Base-by-base conservation (phyloP, 2,113 vertebrate species). In the Chinchilla lanigera region DNA sequence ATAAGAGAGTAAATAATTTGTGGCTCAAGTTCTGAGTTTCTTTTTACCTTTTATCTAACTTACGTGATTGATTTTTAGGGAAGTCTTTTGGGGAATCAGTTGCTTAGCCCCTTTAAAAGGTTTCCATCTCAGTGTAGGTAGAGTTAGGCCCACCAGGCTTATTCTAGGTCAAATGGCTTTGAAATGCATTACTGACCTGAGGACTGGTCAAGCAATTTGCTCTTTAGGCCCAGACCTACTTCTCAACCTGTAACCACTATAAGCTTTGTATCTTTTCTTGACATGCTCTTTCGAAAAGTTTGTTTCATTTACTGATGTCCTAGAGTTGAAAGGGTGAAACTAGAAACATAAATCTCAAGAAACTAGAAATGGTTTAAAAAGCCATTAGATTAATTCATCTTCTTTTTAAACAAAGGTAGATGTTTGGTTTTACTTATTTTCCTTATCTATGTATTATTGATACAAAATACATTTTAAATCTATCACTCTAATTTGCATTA, bases 101-200 rank as follows among this genome's bases (percentile, higher is more conserved):
- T 86, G 73, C 73, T 50, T 86, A 41, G 4, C 65, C 10, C 35
- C 58, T 93, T 71, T 93, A 93, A 89, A 83, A 30, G 41, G 13
- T 86, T 96, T 96, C 90, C 94, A 85, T 96, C 35, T 92, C 81
- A 58, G 44, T 63, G 13, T 63, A 63, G 67, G 38, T 80, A 38
- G 86, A 90, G 35, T 67, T 89, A 86, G 65, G 2, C 2, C 92
- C 35, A 71, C 58, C 73, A 83, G 78, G 65, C 54, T 97, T 96
- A 92, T 93, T 87, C 26, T 13, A 73, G 73, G 93, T 98, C 75
- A 95, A 63, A 86, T 71, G 65, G 4, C 81, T 96, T 92, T 89
- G 84, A 89, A 87, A 82, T 65, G 52, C 65, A 54, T 95, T 86
- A 93, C 65, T 89, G 90, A 95, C 60, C 86, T 11, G 22, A 93